phyloP scores from a whole-genome alignment of 2,888 invertebrate species.

The Criorhina ranunculi region DNA sequence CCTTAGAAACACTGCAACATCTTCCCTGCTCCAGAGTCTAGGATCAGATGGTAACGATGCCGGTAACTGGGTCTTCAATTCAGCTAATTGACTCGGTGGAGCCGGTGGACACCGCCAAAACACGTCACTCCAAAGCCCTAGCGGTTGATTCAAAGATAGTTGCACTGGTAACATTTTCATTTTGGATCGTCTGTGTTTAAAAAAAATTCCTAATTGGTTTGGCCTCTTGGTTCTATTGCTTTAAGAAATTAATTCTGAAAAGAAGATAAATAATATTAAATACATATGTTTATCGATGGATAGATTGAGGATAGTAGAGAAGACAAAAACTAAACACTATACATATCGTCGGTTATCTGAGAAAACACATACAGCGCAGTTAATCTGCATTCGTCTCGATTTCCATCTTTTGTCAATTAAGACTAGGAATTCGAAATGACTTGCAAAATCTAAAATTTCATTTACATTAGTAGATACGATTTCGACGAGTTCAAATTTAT shows the following conservation, averaged over 20 bases:
- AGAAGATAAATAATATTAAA: not conserved
- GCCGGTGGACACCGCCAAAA: conserved; percentile 94
- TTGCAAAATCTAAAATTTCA: too few relatives aligned
- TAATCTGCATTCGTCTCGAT: too few relatives aligned
- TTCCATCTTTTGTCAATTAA: not conserved
- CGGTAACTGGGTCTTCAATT: conserved; percentile 94
- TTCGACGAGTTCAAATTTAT: too few relatives aligned
- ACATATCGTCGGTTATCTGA: not conserved
- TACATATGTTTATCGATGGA: not conserved
- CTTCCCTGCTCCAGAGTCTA: conserved; percentile 95
- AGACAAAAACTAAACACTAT: not conserved
- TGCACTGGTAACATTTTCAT: conserved; percentile 90
- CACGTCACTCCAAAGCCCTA: conserved; percentile 93
- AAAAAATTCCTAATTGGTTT: conserved; percentile 38
- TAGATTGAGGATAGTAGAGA: not conserved
- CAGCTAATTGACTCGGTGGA: conserved; percentile 91
- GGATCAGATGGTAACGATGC: conserved; percentile 94
- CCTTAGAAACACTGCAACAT: conserved; percentile 93
- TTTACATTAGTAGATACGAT: too few relatives aligned
- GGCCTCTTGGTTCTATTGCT: conserved; percentile 10
- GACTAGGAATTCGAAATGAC: too few relatives aligned
- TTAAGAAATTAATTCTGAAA: conserved; percentile 46
- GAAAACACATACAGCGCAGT: too few relatives aligned
- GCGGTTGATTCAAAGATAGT: conserved; percentile 90
- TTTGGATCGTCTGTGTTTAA: conserved; percentile 79